Conservation (phyloP, 2,888 invertebrate genomes). For the Aspidapion aeneum region DNA sequence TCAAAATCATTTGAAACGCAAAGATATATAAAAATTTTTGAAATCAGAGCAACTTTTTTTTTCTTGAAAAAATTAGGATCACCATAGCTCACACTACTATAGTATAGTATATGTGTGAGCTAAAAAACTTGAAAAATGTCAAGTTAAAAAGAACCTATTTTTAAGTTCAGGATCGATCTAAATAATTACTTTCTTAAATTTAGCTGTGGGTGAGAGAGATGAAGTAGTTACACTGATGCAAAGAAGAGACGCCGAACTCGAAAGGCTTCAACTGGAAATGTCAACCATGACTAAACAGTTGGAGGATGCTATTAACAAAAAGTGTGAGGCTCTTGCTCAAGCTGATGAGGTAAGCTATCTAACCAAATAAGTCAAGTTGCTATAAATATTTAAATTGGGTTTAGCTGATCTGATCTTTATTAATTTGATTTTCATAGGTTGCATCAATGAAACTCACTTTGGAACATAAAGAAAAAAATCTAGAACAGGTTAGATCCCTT, state of each 20-base stretch:
- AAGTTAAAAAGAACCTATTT: too few species aligned
- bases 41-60: too few species aligned
- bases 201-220: constrained; percentile 72
- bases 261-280: constrained; percentile 67
- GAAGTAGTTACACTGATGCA: constrained; percentile 68
- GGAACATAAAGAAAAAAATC: constrained; percentile 77
- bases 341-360: constrained; percentile 17
- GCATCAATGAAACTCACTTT: constrained; percentile 74
- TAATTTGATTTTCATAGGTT: constrained; percentile 36
- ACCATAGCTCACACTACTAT: too few species aligned
- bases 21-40: too few species aligned
- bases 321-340: constrained; percentile 66
- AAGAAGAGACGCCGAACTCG: constrained; percentile 68
- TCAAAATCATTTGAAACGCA: too few species aligned
- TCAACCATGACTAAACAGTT: constrained; percentile 69
- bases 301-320: constrained; percentile 69
- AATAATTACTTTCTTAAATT: too few species aligned
- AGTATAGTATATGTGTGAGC: too few species aligned
- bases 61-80: too few species aligned
- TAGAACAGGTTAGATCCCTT: constrained; percentile 77
- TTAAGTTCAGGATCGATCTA: too few species aligned
- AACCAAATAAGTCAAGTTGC: too few species aligned
- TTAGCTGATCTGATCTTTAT: constrained; percentile 26
- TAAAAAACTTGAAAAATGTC: too few species aligned
- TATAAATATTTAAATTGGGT: background rate